Conservation (phyloP, 2,797 vertebrate species). For the Lemur catta region DNA sequence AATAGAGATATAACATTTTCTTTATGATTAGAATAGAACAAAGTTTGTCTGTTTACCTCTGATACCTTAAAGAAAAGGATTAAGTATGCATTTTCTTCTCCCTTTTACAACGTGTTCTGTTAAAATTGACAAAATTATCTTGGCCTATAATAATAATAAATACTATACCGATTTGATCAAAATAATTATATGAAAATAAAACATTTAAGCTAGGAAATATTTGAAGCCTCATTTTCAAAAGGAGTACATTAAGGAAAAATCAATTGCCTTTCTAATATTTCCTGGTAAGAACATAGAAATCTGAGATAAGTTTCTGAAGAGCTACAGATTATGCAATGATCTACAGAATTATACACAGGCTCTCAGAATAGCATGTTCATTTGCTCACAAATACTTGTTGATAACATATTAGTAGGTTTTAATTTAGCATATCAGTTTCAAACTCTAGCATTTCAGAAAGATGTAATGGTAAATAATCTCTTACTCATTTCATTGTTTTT, state of each 20-base stretch:
- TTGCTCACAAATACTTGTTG: conserved; percentile 57
- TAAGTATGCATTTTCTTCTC: conserved; percentile 79
- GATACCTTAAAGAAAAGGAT: conserved; percentile 55
- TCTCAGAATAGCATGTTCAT: conserved; percentile 59
- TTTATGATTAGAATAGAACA: neutral
- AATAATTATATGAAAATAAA: conserved; percentile 82
- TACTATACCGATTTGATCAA: conserved; percentile 78
- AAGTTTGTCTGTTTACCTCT: neutral
- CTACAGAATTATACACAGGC: conserved; percentile 69
- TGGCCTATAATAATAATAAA: conserved; percentile 70
- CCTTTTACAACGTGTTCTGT: conserved; percentile 66
- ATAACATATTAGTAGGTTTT: conserved; percentile 49
- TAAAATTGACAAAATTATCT: conserved; percentile 73
- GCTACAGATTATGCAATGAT: conserved; percentile 77
- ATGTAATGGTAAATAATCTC: neutral
- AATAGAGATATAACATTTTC: neutral
- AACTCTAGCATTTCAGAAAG: neutral
- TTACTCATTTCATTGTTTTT: neutral
- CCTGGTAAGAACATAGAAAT: conserved; percentile 77
- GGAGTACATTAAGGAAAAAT: conserved; percentile 79
- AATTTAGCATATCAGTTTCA: neutral
- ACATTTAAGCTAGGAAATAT: conserved; percentile 79
- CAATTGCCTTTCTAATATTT: conserved; percentile 75
- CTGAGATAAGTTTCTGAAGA: conserved; percentile 80
- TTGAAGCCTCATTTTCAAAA: conserved; percentile 76